A percentile compares a stretch with the other conserved stretches of the same genome.
phyloP scores from a whole-genome alignment of 2,888 invertebrate genomes.

The Hedya salicella region DNA sequence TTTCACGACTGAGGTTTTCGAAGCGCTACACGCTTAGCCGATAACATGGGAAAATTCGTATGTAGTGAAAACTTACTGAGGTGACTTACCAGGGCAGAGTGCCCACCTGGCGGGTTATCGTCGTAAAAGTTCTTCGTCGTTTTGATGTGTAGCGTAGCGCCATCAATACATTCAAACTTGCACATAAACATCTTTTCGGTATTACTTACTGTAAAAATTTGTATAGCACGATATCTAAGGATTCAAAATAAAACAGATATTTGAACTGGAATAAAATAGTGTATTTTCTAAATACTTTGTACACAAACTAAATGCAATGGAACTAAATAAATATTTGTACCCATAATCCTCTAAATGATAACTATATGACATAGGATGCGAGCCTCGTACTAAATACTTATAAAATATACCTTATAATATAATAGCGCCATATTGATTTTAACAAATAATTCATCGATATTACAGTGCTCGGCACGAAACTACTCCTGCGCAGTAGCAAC shows the following conservation, averaged over 20 bases:
- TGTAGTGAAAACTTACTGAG: too few species aligned
- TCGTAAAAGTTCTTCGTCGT: too few species aligned
- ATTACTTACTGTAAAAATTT: too few species aligned
- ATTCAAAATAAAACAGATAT: constrained; percentile 6
- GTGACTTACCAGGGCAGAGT: too few species aligned
- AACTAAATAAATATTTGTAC: constrained; percentile 41
- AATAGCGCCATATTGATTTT: constrained; percentile 24
- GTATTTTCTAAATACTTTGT: constrained; percentile 35
- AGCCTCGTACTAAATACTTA: constrained; percentile 15
- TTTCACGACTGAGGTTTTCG: too few species aligned
- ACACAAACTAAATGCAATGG: constrained; percentile 39
- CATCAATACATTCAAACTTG: too few species aligned
- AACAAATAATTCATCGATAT: neutral
- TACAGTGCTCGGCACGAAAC: neutral
- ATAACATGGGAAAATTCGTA: too few species aligned
- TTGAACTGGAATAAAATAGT: constrained; percentile 25
- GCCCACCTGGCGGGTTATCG: too few species aligned
- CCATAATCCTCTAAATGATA: constrained; percentile 21
- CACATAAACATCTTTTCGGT: too few species aligned
- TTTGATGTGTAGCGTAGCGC: too few species aligned
- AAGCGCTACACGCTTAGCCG: too few species aligned
- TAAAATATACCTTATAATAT: constrained; percentile 6
- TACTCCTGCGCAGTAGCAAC: too few species aligned
- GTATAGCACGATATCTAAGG: neutral
- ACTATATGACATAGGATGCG: constrained; percentile 27